phyloP scores from a whole-genome alignment of 2,113 vertebrate species.

The Gallinago jamesoni region DNA sequence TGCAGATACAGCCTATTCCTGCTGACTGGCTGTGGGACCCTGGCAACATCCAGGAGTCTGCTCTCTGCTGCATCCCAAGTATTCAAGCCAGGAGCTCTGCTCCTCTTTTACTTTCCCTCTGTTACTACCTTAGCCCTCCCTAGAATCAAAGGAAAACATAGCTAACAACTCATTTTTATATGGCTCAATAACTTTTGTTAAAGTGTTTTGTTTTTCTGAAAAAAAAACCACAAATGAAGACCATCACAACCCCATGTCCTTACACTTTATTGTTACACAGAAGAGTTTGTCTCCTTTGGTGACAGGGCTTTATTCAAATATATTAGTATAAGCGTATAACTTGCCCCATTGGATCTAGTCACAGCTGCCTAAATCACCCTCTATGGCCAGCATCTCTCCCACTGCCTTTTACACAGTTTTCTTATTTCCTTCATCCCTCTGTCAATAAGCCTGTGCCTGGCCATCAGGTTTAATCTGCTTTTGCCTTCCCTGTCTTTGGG shows the following conservation, averaged over 20 bases:
- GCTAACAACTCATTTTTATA: background rate
- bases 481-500: background rate
- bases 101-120: background rate
- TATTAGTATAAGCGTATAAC: background rate
- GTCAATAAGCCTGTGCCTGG: background rate
- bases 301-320: background rate
- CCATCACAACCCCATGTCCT: too few species aligned
- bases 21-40: background rate
- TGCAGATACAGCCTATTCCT: background rate
- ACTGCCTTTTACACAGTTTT: background rate
- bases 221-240: background rate
- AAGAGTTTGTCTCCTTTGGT: background rate
- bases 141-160: background rate
- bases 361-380: background rate
- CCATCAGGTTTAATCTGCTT: background rate
- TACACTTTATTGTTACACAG: too few species aligned
- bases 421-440: background rate
- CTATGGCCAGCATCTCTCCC: background rate
- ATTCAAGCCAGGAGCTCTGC: background rate
- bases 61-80: background rate
- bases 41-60: background rate
- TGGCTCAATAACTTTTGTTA: background rate
- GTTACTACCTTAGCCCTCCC: background rate
- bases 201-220: background rate
- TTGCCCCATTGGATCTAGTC: background rate